Evolutionary conservation across 2,797 vertebrate genomes (phyloP).

Genomic region (Myotis vivesi): DNA sequence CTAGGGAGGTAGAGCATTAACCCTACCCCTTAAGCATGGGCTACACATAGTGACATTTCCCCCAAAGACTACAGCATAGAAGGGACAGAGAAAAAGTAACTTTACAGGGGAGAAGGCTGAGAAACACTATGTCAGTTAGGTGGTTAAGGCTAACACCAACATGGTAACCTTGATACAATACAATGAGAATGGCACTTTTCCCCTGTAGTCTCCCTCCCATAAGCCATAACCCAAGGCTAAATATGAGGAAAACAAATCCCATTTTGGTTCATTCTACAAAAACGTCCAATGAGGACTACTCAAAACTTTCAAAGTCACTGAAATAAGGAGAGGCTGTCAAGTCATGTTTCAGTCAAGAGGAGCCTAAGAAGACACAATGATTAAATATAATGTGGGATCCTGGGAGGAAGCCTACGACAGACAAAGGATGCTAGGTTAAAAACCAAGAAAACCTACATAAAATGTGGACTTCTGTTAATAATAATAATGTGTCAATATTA

Average conservation of each 20-base stretch:
- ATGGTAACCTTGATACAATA: not conserved
- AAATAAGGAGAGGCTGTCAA: not conserved
- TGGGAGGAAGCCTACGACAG: not conserved
- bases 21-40: fast-evolving
- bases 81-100: not conserved
- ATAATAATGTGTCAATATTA: not conserved
- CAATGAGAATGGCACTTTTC: not conserved
- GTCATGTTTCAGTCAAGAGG: not conserved
- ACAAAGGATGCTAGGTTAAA: not conserved
- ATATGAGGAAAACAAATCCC: not conserved
- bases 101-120: not conserved
- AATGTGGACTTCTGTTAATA: not conserved
- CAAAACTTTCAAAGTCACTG: not conserved
- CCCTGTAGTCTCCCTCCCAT: not conserved
- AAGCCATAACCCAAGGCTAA: not conserved
- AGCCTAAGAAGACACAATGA: not conserved
- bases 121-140: not conserved
- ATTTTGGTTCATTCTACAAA: not conserved
- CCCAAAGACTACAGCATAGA: not conserved
- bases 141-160: not conserved
- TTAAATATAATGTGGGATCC: not conserved
- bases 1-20: not conserved
- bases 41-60: not conserved
- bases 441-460: not conserved
- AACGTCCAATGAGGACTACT: not conserved